Evolutionary conservation across 92 coral and sea anemone species (phyloP), one percentile per base, ranked within the genome.

Genomic region (Parazoanthus swiftii): DNA sequence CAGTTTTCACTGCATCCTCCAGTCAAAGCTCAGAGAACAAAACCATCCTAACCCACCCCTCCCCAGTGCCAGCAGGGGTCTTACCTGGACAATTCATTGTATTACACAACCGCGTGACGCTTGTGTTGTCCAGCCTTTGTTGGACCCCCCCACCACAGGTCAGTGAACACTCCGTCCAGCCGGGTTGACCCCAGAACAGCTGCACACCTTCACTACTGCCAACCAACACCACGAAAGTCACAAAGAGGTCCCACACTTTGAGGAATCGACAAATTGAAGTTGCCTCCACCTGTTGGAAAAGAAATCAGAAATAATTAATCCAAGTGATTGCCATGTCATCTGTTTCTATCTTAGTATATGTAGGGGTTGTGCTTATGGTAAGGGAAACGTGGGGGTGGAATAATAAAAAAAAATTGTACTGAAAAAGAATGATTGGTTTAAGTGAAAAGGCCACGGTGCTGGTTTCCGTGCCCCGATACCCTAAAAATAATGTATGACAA

Each of bases 71-170:
- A 3, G 16, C 15, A 51, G 16, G 2, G 58, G 0, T 63, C 25
- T 63, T 74, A 95, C 98, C 98, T 72, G 98, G 99, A 82, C 99
- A 96, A 73, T 89, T 86, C 81, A 94, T 85, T 1, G 94, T 90
- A 84, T 96, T 96, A 82, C 99, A 96, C 81, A 91, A 85, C 90
- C 96, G 92, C 20, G 95, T 91, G 11, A 46, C 82, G 66, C 91
- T 90, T 43, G 90, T 92, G 86, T 95, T 93, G 10, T 90, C 92
- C 54, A 93, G 80, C 80, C 72, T 91, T 44, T 36, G 91, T 73
- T 96, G 99, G 25, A 90, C 67, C 8, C 99, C 99, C 9, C 99
- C 98, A 2, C 99, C 99, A 80, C 99, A 96, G 0, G 98, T 85
- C 37, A 92, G 88, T 0, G 96, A 86, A 88, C 99, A 96, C 77